Evolutionary conservation across 2,888 invertebrate genomes (phyloP), one percentile per base, ranked within the genome.

Genomic region (Macrophya alboannulata): DNA sequence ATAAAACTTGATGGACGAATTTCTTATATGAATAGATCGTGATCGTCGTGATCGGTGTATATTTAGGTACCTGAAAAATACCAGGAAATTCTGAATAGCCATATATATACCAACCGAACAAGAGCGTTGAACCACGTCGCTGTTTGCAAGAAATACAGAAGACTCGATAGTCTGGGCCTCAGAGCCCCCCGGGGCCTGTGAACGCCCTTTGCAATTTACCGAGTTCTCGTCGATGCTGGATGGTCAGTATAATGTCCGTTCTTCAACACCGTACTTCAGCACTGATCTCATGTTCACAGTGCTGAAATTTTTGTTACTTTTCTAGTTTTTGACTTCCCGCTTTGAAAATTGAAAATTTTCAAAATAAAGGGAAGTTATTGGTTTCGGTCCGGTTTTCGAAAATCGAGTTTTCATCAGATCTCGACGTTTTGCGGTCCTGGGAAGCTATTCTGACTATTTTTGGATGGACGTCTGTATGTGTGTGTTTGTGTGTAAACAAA

Each of bases 201-300:
- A 83, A 83, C 83, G 83, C 83, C 83, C 83, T 83, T 83, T 68
- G 83, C 83, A 83, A 83, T 83, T 68, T 71, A 62, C 68, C 31
- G n/a, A 83, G 68, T 51, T 31, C 31, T 25, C 68, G 68, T 65
- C 71, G 71, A 83, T 31, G 68, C 25, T 51, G 51, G 62, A 43
- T 59, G 17, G 21, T 37, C 21, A 25, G 43, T 77, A 15, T 81
- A 62, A 81, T 81, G 25, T 25, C 25, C 62, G 62, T 62, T 59
- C 81, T 59, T 77, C 25, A 62, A 62, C 62, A 74, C 79, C 9
- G n/a, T 37, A 62, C 43, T 62, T 81, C 62, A 62, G 0, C n/a
- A 62, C 40, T 25, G 21, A 62, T 62, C 17, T 62, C 31, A 59
- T 17, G 10, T 51, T 55, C 31, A 17, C 48, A 5, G 77, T n/a